Conservation (phyloP, 2,797 vertebrate genomes). For the Moxostoma hubbsi region DNA sequence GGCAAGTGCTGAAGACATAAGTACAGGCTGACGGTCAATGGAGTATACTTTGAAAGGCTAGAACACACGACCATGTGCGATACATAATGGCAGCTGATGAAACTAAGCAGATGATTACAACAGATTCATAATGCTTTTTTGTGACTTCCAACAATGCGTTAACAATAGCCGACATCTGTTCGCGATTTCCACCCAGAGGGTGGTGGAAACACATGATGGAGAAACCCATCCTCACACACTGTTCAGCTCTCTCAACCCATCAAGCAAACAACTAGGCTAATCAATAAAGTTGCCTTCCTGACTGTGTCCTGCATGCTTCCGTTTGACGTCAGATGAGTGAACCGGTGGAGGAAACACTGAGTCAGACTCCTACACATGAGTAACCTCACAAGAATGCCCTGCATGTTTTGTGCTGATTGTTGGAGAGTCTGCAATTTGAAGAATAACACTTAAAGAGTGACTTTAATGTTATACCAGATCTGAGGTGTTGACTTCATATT, state of each 20-base stretch:
- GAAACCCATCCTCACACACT: slow-evolving; percentile 26
- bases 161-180: not conserved
- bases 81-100: no score
- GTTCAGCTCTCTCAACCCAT: slow-evolving; percentile 27
- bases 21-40: no score
- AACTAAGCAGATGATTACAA: not conserved
- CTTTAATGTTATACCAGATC: slow-evolving; percentile 1
- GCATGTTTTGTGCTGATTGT: not conserved
- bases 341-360: not conserved
- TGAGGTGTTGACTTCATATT: slow-evolving; percentile 10
- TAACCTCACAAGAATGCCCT: not conserved
- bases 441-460: not conserved
- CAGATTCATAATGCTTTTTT: not conserved
- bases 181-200: slow-evolving; percentile 7
- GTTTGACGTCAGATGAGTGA: slow-evolving; percentile 9
- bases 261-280: slow-evolving; percentile 57
- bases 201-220: slow-evolving; percentile 15
- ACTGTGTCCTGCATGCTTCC: slow-evolving; percentile 34
- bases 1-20: no score
- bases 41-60: no score
- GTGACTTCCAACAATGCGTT: not conserved
- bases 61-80: no score
- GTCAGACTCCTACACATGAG: slow-evolving; percentile 2
- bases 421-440: not conserved
- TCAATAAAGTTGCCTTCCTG: slow-evolving; percentile 47